Percentiles rank a stretch among this genome's conserved stretches.
phyloP scores from a whole-genome alignment of 1,140 invertebrate genomes.

The Zaprionus africanus region DNA sequence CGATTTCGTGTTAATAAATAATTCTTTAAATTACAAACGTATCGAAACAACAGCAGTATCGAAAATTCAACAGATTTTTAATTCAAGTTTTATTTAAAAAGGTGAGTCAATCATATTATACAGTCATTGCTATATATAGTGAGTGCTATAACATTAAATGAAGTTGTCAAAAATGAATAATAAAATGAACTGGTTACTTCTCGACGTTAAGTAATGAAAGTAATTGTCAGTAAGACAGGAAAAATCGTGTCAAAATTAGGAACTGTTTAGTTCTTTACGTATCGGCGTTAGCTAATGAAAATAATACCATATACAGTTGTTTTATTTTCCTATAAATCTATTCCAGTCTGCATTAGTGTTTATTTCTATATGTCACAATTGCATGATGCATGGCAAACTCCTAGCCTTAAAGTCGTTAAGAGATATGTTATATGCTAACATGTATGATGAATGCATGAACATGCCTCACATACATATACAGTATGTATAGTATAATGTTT shows the following conservation, averaged over 20 bases:
- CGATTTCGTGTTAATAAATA: conserved; percentile 13
- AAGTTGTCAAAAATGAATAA: too few species aligned
- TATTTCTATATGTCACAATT: conserved; percentile 2
- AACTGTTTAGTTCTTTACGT: too few species aligned
- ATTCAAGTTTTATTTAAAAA: conserved; percentile 37
- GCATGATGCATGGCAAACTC: conserved; percentile 4
- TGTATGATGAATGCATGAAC: not conserved
- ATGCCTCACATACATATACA: not conserved
- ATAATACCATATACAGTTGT: too few species aligned
- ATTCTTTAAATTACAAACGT: conserved; percentile 19
- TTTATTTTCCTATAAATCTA: not conserved
- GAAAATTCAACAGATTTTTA: conserved; percentile 35
- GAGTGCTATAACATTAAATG: too few species aligned
- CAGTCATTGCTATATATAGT: not conserved
- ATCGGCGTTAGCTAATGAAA: too few species aligned
- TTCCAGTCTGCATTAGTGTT: not conserved
- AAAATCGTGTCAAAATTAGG: too few species aligned
- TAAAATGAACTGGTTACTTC: too few species aligned
- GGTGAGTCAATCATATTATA: conserved; percentile 43
- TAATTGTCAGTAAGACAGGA: too few species aligned
- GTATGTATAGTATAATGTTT: too few species aligned
- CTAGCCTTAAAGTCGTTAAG: conserved; percentile 6
- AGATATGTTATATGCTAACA: not conserved
- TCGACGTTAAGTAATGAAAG: too few species aligned
- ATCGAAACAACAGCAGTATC: conserved; percentile 20